Percentiles rank a stretch among this genome's conserved stretches.
Evolutionary conservation across 2,113 vertebrate species (phyloP).

Genomic region (Anarhynchus alexandrinus): DNA sequence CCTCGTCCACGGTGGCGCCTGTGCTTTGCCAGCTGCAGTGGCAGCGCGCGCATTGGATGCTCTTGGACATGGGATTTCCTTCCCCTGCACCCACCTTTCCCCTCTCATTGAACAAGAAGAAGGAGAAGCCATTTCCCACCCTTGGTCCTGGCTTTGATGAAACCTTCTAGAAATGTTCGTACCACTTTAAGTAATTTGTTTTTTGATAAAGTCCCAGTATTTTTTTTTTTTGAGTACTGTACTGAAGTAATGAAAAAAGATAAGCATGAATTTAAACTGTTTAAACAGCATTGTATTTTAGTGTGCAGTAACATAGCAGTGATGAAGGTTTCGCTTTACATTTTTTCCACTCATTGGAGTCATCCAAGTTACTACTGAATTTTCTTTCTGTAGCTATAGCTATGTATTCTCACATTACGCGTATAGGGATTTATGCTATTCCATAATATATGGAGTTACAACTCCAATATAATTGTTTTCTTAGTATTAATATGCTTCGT

Average conservation of each 20-base stretch:
- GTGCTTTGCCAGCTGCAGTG: neutral
- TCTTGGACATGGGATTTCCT: neutral
- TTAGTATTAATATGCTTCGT: neutral
- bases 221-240: neutral
- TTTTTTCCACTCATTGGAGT: neutral
- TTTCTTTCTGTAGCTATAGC: neutral
- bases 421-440: neutral
- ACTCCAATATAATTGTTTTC: neutral
- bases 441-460: neutral
- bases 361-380: neutral
- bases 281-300: neutral
- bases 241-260: neutral
- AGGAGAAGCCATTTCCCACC: neutral
- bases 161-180: neutral
- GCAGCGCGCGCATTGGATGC: rapidly evolving
- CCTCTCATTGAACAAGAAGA: neutral
- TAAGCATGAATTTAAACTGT: neutral
- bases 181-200: neutral
- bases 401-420: neutral
- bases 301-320: neutral
- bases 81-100: neutral
- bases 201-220: neutral
- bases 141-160: neutral
- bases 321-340: neutral
- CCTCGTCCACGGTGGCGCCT: neutral